These are phyloP conservation scores for Hipparchia semele DNA, from an alignment of 2,888 invertebrate genomes.

Conservation along the genomic window DNA sequence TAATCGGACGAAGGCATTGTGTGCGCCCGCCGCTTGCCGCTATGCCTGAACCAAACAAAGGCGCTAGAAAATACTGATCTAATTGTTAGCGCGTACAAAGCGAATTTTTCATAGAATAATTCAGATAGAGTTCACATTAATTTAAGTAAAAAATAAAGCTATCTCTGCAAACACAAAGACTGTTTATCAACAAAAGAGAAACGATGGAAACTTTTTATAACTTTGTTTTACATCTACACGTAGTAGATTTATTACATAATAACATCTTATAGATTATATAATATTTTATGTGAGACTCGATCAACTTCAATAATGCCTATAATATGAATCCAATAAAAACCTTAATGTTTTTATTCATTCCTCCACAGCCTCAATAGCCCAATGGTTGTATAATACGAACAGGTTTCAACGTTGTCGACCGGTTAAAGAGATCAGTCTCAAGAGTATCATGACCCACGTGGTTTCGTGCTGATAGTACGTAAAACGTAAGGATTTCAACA, in stretches of 20 bases:
- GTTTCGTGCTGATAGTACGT: slow-evolving; percentile 63
- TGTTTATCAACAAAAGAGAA: neutral
- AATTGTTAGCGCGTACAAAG: slow-evolving; percentile 53
- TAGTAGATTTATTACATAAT: too few species aligned
- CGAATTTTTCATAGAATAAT: slow-evolving; percentile 26
- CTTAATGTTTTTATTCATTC: too few species aligned
- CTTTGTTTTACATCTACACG: neutral
- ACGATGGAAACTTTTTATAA: neutral
- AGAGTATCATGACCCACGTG: slow-evolving; percentile 72
- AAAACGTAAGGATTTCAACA: slow-evolving; percentile 67
- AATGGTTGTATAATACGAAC: neutral
- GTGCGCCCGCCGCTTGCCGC: slow-evolving; percentile 45
- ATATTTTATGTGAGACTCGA: too few species aligned
- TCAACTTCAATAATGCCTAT: too few species aligned
- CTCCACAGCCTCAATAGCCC: too few species aligned
- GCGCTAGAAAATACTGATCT: slow-evolving; percentile 56
- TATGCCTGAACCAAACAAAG: slow-evolving; percentile 61
- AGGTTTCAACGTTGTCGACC: neutral
- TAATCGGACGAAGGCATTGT: slow-evolving; percentile 67
- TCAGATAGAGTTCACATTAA: slow-evolving; percentile 6
- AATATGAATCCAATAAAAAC: too few species aligned
- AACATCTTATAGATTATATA: too few species aligned
- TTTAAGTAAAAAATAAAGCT: slow-evolving; percentile 6
- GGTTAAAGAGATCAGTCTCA: slow-evolving; percentile 72
- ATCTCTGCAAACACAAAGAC: neutral